These are phyloP conservation scores for Himalopsyche phryganea DNA, from an alignment of 1,140 invertebrate genomes.

Conservation along the genomic window DNA sequence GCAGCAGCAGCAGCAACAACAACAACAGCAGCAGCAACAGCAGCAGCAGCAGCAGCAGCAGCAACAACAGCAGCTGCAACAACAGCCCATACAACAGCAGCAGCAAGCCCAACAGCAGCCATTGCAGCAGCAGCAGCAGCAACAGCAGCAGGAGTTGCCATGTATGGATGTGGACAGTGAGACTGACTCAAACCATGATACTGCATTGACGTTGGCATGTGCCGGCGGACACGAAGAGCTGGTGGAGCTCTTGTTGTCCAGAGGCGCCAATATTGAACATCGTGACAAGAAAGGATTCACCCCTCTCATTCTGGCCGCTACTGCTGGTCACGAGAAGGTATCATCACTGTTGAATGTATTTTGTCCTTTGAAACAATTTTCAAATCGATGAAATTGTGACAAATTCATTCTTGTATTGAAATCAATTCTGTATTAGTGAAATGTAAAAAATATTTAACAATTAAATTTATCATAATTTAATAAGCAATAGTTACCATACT, in stretches of 20 bases:
- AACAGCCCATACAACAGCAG: conserved; percentile 28
- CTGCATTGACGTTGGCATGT: conserved; percentile 94
- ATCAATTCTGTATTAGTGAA: too few relatives aligned
- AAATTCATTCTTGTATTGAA: too few relatives aligned
- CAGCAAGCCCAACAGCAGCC: conserved; percentile 35
- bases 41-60: conserved; percentile 27
- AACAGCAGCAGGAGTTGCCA: conserved; percentile 52
- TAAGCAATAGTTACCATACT: too few relatives aligned
- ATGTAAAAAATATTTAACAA: too few relatives aligned
- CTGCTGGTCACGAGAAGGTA: conserved; percentile 89
- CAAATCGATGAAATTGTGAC: too few relatives aligned
- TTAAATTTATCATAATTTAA: too few relatives aligned
- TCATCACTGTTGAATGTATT: too few relatives aligned
- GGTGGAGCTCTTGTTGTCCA: conserved; percentile 83
- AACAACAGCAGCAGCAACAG: conserved; percentile 31
- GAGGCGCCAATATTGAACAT: conserved; percentile 95
- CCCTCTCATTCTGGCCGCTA: conserved; percentile 93
- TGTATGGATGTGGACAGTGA: conserved; percentile 91
- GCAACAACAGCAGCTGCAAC: conserved; percentile 22
- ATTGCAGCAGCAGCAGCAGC: conserved; percentile 49
- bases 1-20: conserved; percentile 35
- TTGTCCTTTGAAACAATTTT: too few relatives aligned
- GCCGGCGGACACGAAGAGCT: conserved; percentile 95
- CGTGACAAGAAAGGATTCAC: conserved; percentile 99
- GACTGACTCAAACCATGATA: conserved; percentile 98